Conservation (phyloP, 64 coral and sea anemone genomes). For the Montipora capricornis region DNA sequence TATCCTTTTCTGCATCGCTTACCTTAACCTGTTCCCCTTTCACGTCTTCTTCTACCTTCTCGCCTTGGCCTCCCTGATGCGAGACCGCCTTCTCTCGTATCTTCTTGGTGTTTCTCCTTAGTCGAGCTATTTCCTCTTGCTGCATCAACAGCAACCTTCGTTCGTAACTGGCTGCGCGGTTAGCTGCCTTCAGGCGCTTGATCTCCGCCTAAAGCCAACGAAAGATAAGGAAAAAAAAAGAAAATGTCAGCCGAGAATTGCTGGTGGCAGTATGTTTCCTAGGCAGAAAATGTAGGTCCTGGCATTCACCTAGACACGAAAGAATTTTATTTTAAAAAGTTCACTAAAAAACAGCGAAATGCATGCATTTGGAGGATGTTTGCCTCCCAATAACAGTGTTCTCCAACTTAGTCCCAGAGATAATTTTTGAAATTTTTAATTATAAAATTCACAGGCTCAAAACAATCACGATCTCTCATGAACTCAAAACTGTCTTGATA, state of each 20-base stretch:
- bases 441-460: too few species aligned
- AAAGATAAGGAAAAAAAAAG: background rate
- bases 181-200: slow-evolving; percentile 92
- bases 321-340: too few species aligned
- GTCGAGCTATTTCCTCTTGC: slow-evolving; percentile 90
- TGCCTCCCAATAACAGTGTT: too few species aligned
- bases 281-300: too few species aligned
- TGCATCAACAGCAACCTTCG: slow-evolving; percentile 87
- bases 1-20: background rate
- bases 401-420: too few species aligned
- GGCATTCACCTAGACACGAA: too few species aligned
- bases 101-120: slow-evolving; percentile 82
- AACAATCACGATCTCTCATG: too few species aligned
- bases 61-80: background rate
- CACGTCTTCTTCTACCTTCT: slow-evolving; percentile 8
- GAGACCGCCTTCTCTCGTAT: slow-evolving; percentile 74
- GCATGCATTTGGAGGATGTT: too few species aligned
- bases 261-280: too few species aligned
- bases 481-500: too few species aligned
- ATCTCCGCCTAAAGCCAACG: slow-evolving; percentile 87
- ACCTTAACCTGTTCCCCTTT: slow-evolving; percentile 26
- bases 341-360: too few species aligned
- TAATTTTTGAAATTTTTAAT: too few species aligned
- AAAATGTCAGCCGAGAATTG: background rate
- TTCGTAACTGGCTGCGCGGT: slow-evolving; percentile 92